A percentile compares a stretch with the other conserved stretches of the same genome.
phyloP scores from a whole-genome alignment of 2,797 vertebrate species.

The Arrhamphus sclerolepis region DNA sequence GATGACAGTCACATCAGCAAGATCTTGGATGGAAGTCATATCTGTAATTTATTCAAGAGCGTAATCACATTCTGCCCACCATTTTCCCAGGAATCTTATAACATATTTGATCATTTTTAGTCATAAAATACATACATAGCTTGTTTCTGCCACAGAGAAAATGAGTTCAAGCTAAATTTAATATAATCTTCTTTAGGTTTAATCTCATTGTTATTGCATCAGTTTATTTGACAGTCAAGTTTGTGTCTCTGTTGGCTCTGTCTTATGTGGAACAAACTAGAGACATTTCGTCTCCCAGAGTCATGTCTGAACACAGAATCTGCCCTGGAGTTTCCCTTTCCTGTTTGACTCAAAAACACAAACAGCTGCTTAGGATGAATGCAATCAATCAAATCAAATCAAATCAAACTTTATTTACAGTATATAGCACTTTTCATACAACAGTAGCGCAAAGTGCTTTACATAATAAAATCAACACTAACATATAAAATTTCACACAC shows the following conservation, averaged over 20 bases:
- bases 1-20: background rate
- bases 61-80: conserved; percentile 12
- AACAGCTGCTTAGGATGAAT: conserved; percentile 26
- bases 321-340: conserved; percentile 38
- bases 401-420: too few species aligned
- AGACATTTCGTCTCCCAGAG: conserved; percentile 6
- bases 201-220: conserved; percentile 8
- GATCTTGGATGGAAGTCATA: background rate
- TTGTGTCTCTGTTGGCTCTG: background rate
- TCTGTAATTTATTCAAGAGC: conserved; percentile 22
- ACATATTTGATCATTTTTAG: too few species aligned
- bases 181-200: conserved; percentile 12
- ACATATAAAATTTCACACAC: too few species aligned
- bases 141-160: conserved; percentile 7
- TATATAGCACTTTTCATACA: too few species aligned
- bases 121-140: background rate
- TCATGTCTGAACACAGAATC: conserved; percentile 21
- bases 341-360: conserved; percentile 32
- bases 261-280: conserved; percentile 21
- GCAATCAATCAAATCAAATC: too few species aligned
- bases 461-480: too few species aligned
- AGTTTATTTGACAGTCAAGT: conserved; percentile 1
- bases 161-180: conserved; percentile 14
- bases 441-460: too few species aligned
- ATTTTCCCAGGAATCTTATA: background rate